phyloP scores from a whole-genome alignment of 1,140 invertebrate species.

The Leptonema lineaticorne region DNA sequence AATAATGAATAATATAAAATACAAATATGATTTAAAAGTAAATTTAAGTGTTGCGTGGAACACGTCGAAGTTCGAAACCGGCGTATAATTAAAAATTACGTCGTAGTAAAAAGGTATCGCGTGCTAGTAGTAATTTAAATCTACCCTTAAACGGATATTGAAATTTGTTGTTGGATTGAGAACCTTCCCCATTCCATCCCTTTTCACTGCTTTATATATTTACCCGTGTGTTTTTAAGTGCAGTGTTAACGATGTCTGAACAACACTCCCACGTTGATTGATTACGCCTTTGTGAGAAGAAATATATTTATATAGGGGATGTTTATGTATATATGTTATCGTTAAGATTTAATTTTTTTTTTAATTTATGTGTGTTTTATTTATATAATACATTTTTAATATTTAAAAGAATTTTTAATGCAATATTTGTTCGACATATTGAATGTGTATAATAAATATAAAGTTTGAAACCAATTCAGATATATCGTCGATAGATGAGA shows the following conservation, averaged over 20 bases:
- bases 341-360: too few relatives aligned
- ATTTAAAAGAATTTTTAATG: too few relatives aligned
- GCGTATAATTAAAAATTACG: neutral
- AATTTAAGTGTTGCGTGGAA: too few relatives aligned
- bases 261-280: constrained; percentile 37
- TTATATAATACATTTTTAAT: too few relatives aligned
- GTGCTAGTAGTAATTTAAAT: neutral
- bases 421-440: too few relatives aligned
- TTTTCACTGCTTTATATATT: constrained; percentile 5
- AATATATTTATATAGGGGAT: neutral
- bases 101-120: neutral
- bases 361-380: too few relatives aligned
- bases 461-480: too few relatives aligned
- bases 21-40: too few relatives aligned
- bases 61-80: too few relatives aligned
- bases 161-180: neutral
- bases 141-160: neutral
- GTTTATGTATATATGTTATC: neutral
- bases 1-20: too few relatives aligned
- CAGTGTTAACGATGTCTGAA: constrained; percentile 19
- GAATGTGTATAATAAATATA: too few relatives aligned
- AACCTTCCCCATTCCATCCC: neutral
- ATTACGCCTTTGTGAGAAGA: constrained; percentile 38
- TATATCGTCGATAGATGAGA: too few relatives aligned
- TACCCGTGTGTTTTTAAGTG: neutral